These are phyloP conservation scores for Somateria mollissima DNA, from an alignment of 2,797 vertebrate species.

Conservation along the genomic window DNA sequence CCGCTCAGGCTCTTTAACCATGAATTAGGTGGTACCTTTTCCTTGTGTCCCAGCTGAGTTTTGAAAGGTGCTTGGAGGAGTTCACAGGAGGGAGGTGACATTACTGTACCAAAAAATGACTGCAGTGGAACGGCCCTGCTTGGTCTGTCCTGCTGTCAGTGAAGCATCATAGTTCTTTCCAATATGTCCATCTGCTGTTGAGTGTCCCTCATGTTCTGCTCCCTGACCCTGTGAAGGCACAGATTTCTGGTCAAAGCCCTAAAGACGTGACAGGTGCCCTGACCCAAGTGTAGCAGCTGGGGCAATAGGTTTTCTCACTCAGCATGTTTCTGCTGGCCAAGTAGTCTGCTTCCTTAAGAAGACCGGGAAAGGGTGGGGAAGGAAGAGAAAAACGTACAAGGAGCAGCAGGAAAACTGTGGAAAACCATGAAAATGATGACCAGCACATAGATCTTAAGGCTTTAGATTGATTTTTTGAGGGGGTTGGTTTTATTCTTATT, in stretches of 20 bases:
- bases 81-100: neutral
- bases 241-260: neutral
- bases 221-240: neutral
- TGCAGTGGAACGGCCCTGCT: neutral
- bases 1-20: neutral
- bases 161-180: neutral
- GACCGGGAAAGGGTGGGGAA: neutral
- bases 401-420: neutral
- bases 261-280: neutral
- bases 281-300: neutral
- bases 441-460: neutral
- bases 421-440: neutral
- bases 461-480: neutral
- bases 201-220: neutral
- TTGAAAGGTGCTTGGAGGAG: constrained; percentile 4
- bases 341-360: neutral
- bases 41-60: neutral
- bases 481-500: neutral
- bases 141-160: neutral
- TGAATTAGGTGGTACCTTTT: neutral
- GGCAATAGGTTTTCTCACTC: neutral
- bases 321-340: neutral
- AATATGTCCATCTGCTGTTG: neutral
- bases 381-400: neutral
- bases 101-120: neutral